A percentile compares a stretch with the other conserved stretches of the same genome.
These are phyloP conservation scores for Nipponia nippon DNA, from an alignment of 2,113 vertebrate genomes.

Conservation along the genomic window DNA sequence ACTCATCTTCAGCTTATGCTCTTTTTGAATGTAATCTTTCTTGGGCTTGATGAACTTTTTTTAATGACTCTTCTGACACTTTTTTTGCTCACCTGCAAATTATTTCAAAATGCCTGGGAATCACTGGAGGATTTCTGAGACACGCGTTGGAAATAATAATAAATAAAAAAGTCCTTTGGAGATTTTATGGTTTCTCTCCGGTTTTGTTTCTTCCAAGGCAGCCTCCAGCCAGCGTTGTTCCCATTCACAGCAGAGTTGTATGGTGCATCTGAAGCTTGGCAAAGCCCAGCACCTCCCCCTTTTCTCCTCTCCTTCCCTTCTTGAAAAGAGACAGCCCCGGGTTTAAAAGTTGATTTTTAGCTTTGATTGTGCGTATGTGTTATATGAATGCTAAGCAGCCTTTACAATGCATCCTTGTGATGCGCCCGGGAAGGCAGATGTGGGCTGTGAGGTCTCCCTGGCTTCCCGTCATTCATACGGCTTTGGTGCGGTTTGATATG, in stretches of 20 bases:
- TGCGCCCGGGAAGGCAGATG: not conserved
- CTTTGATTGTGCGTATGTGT: conserved; percentile 69
- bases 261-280: conserved; percentile 69
- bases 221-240: conserved; percentile 77
- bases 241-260: conserved; percentile 59
- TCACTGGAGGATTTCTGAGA: conserved; percentile 80
- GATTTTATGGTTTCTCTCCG: conserved; percentile 48
- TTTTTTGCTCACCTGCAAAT: conserved; percentile 73
- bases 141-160: conserved; percentile 63
- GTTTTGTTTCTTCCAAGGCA: conserved; percentile 76
- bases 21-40: not conserved
- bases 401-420: conserved; percentile 60
- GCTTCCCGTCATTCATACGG: not conserved
- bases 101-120: conserved; percentile 76
- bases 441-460: not conserved
- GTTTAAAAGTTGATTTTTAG: conserved; percentile 78
- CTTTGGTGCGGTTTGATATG: not conserved
- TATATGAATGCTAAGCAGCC: conserved; percentile 66
- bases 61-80: not conserved
- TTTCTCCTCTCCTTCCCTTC: conserved; percentile 60
- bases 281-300: conserved; percentile 5
- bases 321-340: conserved; percentile 65
- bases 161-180: not conserved
- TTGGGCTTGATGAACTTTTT: not conserved
- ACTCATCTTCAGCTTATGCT: not conserved